Percentiles rank a stretch among this genome's conserved stretches.
Evolutionary conservation across 30 jellyfish, hydroid and myxozoan species (phyloP).

Genomic region (Cassiopea andromeda): DNA sequence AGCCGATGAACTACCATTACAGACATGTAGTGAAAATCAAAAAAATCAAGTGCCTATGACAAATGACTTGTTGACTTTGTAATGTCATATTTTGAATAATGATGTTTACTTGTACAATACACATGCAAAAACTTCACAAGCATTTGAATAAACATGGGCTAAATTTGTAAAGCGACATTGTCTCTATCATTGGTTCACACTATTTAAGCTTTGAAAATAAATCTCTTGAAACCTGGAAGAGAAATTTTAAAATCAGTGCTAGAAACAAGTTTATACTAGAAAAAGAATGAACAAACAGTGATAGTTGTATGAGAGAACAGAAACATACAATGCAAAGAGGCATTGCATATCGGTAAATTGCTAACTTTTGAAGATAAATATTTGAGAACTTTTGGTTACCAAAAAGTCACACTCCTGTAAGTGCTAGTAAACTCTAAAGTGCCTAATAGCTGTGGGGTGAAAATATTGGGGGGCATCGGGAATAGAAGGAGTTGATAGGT

Average conservation of each 20-base stretch:
- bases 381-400: too few species aligned
- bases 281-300: not conserved
- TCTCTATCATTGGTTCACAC: slow-evolving; percentile 4
- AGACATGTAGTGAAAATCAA: too few species aligned
- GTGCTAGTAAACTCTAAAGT: too few species aligned
- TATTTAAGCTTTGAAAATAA: slow-evolving; percentile 24
- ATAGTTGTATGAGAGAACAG: not conserved
- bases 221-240: slow-evolving; percentile 43
- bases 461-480: too few species aligned
- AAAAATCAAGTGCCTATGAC: too few species aligned
- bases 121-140: slow-evolving; percentile 61
- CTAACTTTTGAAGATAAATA: too few species aligned
- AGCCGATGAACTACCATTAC: too few species aligned
- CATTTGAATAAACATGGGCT: slow-evolving; percentile 20
- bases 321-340: too few species aligned
- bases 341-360: too few species aligned
- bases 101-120: slow-evolving; percentile 6
- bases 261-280: not conserved
- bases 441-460: too few species aligned
- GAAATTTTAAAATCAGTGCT: not conserved
- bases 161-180: not conserved
- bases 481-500: too few species aligned
- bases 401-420: too few species aligned
- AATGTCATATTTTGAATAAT: not conserved
- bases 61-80: not conserved